Base-by-base conservation (phyloP, 2,888 invertebrate species). In the Serrognathus titanus region DNA sequence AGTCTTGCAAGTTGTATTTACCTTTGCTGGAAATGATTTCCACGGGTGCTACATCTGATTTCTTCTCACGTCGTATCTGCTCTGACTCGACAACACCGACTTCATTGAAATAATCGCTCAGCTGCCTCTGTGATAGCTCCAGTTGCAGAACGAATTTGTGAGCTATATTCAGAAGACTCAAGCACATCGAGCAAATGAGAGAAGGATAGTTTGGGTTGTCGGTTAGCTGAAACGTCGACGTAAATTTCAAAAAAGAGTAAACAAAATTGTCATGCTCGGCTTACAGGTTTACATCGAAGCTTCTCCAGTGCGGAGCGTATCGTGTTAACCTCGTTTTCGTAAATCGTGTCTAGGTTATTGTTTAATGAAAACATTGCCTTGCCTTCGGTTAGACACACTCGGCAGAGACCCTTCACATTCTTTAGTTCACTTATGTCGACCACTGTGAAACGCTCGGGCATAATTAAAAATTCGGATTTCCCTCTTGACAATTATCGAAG, bases 11-110 rank as follows among this genome's bases (percentile, higher is more conserved):
- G 58, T 65, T 63, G 51, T 60, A 69, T 55, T 60, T 67, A 37
- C 64, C 64, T 11, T 63, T 48, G 20, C 65, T 65, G 36, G 63
- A 61, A 49, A 71, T 70, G 10, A 71, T 41, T 60, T 71, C 69
- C 3, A 70, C 71, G 10, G 62, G 51, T 11, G 49, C 54, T 20
- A 38, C 48, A 31, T 46, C 31, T n/a, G 20, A 6, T 7, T 10
- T 48, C 16, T 20, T 48, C 3, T 35, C 43, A 37, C 48, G 12
- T 6, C 45, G 10, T 24, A 45, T 20, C 48, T 50, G 24, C 6
- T 31, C 6, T 31, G 24, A 31, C 3, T 7, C 9, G 1, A 35
- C 31, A 1, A 8, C 7, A 12, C 35, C 13, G 31, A 4, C 40
- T 24, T 53, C 52, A 3, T 57, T 56, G 24, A 63, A 61, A 35